A percentile compares a stretch with the other conserved stretches of the same genome.
Evolutionary conservation across 2,888 invertebrate species (phyloP).

Genomic region (Lutraria lutraria): DNA sequence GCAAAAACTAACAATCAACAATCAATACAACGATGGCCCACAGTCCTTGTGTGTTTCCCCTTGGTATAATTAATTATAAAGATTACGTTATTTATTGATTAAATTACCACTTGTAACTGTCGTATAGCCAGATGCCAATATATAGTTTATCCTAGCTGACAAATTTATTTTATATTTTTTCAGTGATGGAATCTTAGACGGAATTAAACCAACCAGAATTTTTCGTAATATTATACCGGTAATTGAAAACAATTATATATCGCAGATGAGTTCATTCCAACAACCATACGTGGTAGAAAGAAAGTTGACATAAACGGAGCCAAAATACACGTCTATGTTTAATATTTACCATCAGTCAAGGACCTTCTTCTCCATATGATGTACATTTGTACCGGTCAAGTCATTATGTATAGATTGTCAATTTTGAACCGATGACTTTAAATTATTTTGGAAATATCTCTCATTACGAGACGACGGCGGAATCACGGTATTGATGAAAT

Average conservation of each 20-base stretch:
- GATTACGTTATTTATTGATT: constrained; percentile 14
- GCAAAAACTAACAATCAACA: too few species aligned
- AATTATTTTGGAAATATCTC: background rate
- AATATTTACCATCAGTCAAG: too few species aligned
- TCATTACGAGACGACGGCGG: background rate
- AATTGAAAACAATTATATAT: too few species aligned
- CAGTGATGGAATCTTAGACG: background rate
- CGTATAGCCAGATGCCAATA: background rate
- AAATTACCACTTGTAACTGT: background rate
- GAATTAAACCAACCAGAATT: too few species aligned
- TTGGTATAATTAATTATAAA: background rate
- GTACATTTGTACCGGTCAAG: too few species aligned
- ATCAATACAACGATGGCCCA: too few species aligned
- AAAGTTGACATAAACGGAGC: too few species aligned
- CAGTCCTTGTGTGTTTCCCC: too few species aligned
- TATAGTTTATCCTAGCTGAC: constrained; percentile 4
- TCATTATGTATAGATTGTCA: background rate
- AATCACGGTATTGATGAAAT: background rate
- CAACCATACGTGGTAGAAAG: background rate
- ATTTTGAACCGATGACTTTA: background rate
- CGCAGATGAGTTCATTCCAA: background rate
- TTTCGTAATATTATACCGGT: too few species aligned
- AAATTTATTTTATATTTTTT: background rate
- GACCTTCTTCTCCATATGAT: too few species aligned
- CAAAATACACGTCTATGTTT: too few species aligned